phyloP scores from a whole-genome alignment of 2,888 invertebrate species.

The Lampropteryx suffumata region DNA sequence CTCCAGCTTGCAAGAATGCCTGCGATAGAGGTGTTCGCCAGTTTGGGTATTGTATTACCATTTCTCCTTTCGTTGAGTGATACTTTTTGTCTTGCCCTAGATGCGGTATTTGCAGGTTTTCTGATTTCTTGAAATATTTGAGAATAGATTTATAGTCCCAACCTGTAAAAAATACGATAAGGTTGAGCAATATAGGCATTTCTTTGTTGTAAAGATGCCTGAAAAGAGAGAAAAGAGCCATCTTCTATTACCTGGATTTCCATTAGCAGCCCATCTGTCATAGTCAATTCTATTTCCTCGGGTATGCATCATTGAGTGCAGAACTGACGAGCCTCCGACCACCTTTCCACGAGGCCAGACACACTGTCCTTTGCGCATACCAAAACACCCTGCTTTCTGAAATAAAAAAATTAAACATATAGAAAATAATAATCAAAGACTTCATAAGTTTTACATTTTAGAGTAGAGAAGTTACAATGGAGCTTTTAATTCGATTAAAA shows the following conservation, averaged over 20 bases:
- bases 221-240: too few species aligned
- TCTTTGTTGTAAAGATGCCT: too few species aligned
- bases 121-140: conserved; percentile 87
- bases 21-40: conserved; percentile 82
- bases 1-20: conserved; percentile 84
- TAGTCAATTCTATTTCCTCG: conserved; percentile 81
- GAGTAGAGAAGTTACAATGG: too few species aligned
- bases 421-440: too few species aligned
- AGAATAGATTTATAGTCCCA: conserved; percentile 87
- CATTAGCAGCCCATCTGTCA: conserved; percentile 77
- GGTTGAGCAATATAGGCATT: too few species aligned
- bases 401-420: too few species aligned
- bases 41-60: conserved; percentile 84
- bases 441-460: too few species aligned
- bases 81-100: conserved; percentile 72
- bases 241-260: conserved; percentile 70
- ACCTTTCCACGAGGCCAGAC: conserved; percentile 93
- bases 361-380: conserved; percentile 89
- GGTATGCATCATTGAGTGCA: conserved; percentile 85
- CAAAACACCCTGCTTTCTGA: conserved; percentile 85
- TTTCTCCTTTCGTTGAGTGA: conserved; percentile 83
- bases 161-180: conserved; percentile 63
- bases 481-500: too few species aligned
- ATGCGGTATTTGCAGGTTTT: conserved; percentile 81
- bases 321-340: conserved; percentile 85